Base-by-base conservation (phyloP, 2,113 vertebrate species). In the Tachuris rubrigastra region DNA sequence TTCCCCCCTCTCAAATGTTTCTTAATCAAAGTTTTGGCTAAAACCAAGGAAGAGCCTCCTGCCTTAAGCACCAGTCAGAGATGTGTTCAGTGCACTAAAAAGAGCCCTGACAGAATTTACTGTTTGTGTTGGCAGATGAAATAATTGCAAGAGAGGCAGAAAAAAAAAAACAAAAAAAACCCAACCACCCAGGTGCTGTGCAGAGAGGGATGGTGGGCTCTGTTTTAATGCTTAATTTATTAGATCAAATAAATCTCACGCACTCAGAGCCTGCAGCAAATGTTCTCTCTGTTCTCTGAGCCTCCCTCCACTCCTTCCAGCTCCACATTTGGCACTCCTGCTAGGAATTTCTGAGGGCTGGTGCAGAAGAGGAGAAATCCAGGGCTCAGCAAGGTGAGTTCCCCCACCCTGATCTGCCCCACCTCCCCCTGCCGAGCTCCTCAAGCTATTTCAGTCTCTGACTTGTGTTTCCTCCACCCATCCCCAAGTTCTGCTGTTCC, bases 41-140 rank as follows among this genome's bases (percentile, higher is more conserved):
- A 79, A 75, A 35, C 2, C 67, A 80, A 89, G 85, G 62, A 68
- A 67, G 91, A 58, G 42, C 2, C 0, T 62, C 80, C 81, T 89
- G 93, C 87, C 67, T 59, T 49, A 71, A 95, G 84, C 88, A 89
- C n/a, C 76, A 79, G 56, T 9, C 62, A 44, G 75, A 82, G 67
- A 84, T 2, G 1, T 79, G 55, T 27, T 27, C 62, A 76, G 37
- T 39, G 58, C 42, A 3, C 85, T 86, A 79, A 93, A 86, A 83
- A 80, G 55, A 44, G 47, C 63, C 23, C 85, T 93, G 93, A 76
- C 90, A 87, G 81, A 72, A 75, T 83, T 80, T 80, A 79, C 62
- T 89, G 90, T 79, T 89, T 79, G n/a, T 49, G 67, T 91, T 96
- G 95, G 90, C 93, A 91, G 93, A 75, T 91, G 93, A 63, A 86